Conservation (phyloP, 2,888 invertebrate genomes). For the Caradrina kadenii region DNA sequence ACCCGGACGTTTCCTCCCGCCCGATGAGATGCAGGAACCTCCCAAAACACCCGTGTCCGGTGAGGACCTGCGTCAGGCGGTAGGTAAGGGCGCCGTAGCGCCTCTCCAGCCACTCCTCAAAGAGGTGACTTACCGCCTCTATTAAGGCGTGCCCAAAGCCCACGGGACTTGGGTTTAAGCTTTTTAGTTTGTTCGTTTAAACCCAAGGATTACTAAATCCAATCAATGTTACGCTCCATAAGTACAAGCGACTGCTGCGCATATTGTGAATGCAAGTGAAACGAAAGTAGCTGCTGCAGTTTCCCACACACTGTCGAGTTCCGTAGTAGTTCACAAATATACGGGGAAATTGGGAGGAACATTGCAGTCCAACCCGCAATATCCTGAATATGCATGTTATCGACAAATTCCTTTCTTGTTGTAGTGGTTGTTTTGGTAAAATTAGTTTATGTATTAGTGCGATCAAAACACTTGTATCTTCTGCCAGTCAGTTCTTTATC, state of each 20-base stretch:
- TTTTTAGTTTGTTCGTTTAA: background rate
- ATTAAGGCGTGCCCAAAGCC: too few species aligned
- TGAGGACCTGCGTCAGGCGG: too few species aligned
- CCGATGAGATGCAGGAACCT: too few species aligned
- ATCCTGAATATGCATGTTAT: background rate
- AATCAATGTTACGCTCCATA: background rate
- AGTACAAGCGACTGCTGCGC: background rate
- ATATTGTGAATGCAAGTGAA: constrained; percentile 13
- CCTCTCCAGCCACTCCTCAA: too few species aligned
- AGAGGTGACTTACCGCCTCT: too few species aligned
- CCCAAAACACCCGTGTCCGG: too few species aligned
- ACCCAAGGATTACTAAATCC: background rate
- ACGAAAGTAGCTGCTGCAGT: constrained; percentile 12
- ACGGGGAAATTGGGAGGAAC: background rate
- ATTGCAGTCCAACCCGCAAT: background rate
- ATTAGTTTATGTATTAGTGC: too few species aligned
- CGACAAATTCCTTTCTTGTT: too few species aligned
- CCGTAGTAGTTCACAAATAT: background rate
- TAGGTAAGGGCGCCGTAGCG: too few species aligned
- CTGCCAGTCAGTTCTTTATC: background rate
- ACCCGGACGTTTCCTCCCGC: too few species aligned
- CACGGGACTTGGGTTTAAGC: background rate
- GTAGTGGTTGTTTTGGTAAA: too few species aligned
- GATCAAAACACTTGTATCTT: background rate
- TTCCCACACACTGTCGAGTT: background rate